Percentiles rank a stretch among this genome's conserved stretches.
Conservation (phyloP, 2,888 invertebrate species). For the Unio pictorum region DNA sequence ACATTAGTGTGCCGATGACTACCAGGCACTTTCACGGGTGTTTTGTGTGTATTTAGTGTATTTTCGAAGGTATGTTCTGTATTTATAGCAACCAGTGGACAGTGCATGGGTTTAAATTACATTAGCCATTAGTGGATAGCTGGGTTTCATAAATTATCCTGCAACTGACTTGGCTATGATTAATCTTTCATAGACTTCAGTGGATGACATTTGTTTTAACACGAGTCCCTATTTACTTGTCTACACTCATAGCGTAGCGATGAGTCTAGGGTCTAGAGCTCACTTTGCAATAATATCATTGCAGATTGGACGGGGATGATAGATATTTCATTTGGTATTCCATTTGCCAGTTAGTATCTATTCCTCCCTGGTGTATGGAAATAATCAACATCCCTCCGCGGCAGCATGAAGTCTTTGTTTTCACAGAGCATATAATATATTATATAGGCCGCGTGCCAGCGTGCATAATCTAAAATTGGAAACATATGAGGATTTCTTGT, state of each 20-base stretch:
- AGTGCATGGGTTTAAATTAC: too few relatives aligned
- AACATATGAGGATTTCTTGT: neutral
- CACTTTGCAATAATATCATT: neutral
- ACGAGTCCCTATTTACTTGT: too few relatives aligned
- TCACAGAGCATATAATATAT: neutral
- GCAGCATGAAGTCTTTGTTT: neutral
- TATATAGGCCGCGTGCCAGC: neutral
- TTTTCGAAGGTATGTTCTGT: too few relatives aligned
- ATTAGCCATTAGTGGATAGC: neutral
- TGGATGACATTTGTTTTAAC: neutral
- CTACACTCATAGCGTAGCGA: too few relatives aligned
- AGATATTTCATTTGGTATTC: too few relatives aligned
- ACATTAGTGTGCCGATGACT: too few relatives aligned
- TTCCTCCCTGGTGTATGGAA: too few relatives aligned
- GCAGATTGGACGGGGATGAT: neutral
- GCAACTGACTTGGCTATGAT: neutral
- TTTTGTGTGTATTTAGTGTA: too few relatives aligned
- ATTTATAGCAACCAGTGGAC: too few relatives aligned
- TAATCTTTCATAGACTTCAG: neutral
- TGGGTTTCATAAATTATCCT: neutral
- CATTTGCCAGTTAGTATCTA: too few relatives aligned
- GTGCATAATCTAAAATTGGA: neutral
- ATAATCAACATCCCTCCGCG: too few relatives aligned
- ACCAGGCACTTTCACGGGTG: too few relatives aligned
- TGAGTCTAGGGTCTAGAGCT: neutral